A percentile compares a stretch with the other conserved stretches of the same genome.
Conservation (phyloP, 2,797 vertebrate genomes). For the Lepilemur septentrionalis region DNA sequence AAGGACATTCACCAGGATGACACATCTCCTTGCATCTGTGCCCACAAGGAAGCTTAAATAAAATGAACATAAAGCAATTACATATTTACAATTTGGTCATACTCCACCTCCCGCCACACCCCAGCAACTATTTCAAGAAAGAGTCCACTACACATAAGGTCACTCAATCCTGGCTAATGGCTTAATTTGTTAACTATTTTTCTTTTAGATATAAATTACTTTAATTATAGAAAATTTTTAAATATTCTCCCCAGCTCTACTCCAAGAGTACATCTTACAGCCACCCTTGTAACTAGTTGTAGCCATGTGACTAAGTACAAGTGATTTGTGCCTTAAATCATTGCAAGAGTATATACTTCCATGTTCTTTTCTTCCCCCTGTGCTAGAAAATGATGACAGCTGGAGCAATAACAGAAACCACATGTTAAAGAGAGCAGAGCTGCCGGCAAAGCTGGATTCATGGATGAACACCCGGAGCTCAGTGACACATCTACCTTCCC, state of each 20-base stretch:
- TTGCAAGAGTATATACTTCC: not conserved
- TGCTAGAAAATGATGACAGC: not conserved
- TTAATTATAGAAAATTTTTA: constrained; percentile 6
- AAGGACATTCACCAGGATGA: constrained; percentile 91
- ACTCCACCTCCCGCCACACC: not conserved
- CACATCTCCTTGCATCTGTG: constrained; percentile 95
- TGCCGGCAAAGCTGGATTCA: not conserved
- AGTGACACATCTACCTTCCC: not conserved
- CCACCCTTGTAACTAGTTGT: not conserved
- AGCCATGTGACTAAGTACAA: not conserved
- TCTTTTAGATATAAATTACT: not conserved
- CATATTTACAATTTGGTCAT: not conserved
- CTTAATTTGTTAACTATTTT: not conserved
- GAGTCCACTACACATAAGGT: not conserved
- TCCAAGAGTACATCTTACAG: not conserved
- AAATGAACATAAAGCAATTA: constrained; percentile 39
- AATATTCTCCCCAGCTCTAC: not conserved
- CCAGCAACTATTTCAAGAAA: not conserved
- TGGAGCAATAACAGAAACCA: not conserved
- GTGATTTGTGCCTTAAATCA: not conserved
- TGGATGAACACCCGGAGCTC: not conserved
- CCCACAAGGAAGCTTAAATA: constrained; percentile 90
- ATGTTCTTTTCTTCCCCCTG: not conserved
- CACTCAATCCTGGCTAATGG: not conserved
- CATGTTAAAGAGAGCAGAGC: not conserved